Percentiles rank a stretch among this genome's conserved stretches.
phyloP scores from a whole-genome alignment of 2,797 vertebrate genomes.

The Alectoris magna region DNA sequence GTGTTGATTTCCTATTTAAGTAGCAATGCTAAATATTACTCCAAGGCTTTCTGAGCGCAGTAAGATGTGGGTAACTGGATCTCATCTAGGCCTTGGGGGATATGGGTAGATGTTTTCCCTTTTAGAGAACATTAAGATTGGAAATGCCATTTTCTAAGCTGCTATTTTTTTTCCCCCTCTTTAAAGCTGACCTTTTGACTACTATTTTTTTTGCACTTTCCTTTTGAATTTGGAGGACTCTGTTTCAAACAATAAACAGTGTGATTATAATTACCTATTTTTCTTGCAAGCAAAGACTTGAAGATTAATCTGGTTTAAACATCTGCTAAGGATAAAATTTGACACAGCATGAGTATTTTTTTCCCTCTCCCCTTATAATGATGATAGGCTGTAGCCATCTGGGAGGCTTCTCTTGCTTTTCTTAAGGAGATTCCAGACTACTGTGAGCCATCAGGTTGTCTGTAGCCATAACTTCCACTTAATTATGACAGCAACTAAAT shows the following conservation, averaged over 20 bases:
- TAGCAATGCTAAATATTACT: constrained; percentile 61
- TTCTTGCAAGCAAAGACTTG: background rate
- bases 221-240: background rate
- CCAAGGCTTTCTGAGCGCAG: constrained; percentile 35
- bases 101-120: background rate
- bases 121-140: background rate
- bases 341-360: rapidly evolving
- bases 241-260: background rate
- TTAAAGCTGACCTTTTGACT: background rate
- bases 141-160: background rate
- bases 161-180: background rate
- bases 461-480: background rate
- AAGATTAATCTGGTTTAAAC: background rate
- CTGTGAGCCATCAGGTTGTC: background rate
- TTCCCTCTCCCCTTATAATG: background rate
- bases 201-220: background rate
- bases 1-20: constrained; percentile 61
- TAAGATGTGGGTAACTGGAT: constrained; percentile 14
- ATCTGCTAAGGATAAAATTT: background rate
- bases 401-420: background rate
- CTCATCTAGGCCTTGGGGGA: background rate
- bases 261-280: background rate
- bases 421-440: background rate
- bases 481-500: background rate
- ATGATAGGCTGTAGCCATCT: background rate